Evolutionary conservation across 2,113 vertebrate species (phyloP), one percentile per base, ranked within the genome.

Genomic region (Leptobrachium leishanense): DNA sequence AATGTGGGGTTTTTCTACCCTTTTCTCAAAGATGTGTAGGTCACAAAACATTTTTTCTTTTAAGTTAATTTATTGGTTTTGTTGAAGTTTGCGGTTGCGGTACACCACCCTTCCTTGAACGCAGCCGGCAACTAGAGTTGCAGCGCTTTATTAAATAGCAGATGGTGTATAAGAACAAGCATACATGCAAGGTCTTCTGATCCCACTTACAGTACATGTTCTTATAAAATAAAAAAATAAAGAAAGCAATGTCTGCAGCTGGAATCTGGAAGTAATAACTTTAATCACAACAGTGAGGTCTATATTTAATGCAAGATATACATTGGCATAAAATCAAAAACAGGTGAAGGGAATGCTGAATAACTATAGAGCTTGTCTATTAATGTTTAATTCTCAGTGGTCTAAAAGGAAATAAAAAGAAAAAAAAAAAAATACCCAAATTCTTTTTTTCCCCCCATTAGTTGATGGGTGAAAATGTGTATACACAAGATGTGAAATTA

Each of bases 271-370:
- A 84, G 66, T 67, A 81, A 54, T 74, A 57, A 31, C 59, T 83
- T 81, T 72, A 76, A 71, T 66, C 15, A 77, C 13, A 79, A 83
- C 0, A 0, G 2, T 76, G 20, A 68, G 5, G 13, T 41, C 76
- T 72, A 83, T 72, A 53, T 70, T 84, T 79, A 87, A 85, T 6
- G 81, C 64, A 85, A 82, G 57, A 85, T 73, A 84, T 74, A 82
- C 44, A 57, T 84, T 77, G 63, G 5, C 15, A 43, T 74, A 81
- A 67, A 83, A 85, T 72, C 44, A 84, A 85, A 87, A 82, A 9
- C 76, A 87, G 54, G 39, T 63, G 76, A 68, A 82, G 74, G 79
- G 39, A 20, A 31, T 11, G 0, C 40, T 43, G 40, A 2, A 7
- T 77, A 63, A 82, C 41, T 46, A 68, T 72, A 5, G 4, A 8